Evolutionary conservation across 2,113 vertebrate genomes (phyloP), one percentile per base, ranked within the genome.

Genomic region (Siphamia tubifer): DNA sequence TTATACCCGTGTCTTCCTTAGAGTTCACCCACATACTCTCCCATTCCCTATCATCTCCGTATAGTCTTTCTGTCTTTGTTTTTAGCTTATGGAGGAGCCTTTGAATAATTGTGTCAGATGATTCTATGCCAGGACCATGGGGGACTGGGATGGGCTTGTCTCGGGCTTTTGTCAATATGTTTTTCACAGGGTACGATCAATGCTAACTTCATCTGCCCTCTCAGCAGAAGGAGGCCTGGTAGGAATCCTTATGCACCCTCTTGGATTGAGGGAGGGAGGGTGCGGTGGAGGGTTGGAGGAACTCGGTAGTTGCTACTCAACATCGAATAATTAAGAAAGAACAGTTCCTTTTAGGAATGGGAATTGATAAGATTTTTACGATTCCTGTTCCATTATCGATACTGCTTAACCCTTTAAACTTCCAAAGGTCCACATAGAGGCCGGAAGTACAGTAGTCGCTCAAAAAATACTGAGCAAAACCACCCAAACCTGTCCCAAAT

Each of bases 161-260:
- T 61, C 23, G 16, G 20, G 15, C 54, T 12, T 62, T 68, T 82
- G 73, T 85, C 77, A 23, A 36, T 56, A 7, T 71, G 61, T 70
- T 79, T 79, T 74, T 83, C 52, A 45, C 49, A 31, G 21, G 17
- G 35, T 47, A 39, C 38, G 56, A 85, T 90, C 75, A 75, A 79
- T 77, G 76, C 68, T 79, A 68, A 81, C 68, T 55, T 55, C 15
- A 54, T 81, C 60, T 55, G 25, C 42, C 28, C 30, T 51, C 48
- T 68, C 35, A 34, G 34, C 56, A 51, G 64, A 55, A 63, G 49
- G 68, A 23, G 40, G 61, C 52, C 58, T 68, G 53, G 74, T 80
- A 48, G 60, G 73, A 83, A 49, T 75, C 47, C 36, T 17, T 36
- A 57, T 28, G 23, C n/a, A 62, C 43, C 40, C 19, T 27, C 42